Evolutionary conservation across 2,888 invertebrate species (phyloP), one percentile per base, ranked within the genome.

Genomic region (Calliphora vomitoria): DNA sequence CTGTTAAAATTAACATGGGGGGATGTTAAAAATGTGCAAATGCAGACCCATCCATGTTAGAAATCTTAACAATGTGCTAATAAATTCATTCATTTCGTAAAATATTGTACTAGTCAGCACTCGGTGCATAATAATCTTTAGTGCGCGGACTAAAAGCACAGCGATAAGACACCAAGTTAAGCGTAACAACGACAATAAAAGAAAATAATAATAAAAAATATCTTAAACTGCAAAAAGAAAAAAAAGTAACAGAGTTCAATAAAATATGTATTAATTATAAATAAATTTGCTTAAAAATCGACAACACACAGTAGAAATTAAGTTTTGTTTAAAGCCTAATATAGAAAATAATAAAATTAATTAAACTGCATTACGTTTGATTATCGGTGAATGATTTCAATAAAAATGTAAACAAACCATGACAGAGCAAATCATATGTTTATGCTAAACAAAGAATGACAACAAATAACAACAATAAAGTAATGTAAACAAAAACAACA

Each of bases 151-250:
- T 68, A 68, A 75, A 80, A 60, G 31, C 41, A 75, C 60, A 18
- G 31, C 62, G 80, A 85, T 85, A 85, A 80, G 85, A 58, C 68
- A 15, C 11, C 60, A 66, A 84, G 18, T 58, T 47, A 79, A 84
- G 69, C 66, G 53, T 50, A 72, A 78, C 31, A 80, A 55, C 41
- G 47, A 58, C n/a, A 74, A 60, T 44, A 62, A 66, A 4, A 68
- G 76, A 66, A 64, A 13, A 38, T n/a, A 18, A 15, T 20, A n/a
- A 25, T 25, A 79, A 47, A 68, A 58, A 72, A 38, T 31, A 71
- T 41, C 47, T n/a, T 64, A 35, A 35, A 64, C 18, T 58, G 50
- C 50, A 50, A n/a, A n/a, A 4, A 8, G 6, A 31, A 64, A 44
- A 64, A 44, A 25, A 69, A 81, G 13, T 25, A 62, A 50, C n/a